A percentile compares a stretch with the other conserved stretches of the same genome.
Evolutionary conservation across 2,113 vertebrate genomes (phyloP).

Genomic region (Eurystomus gularis): DNA sequence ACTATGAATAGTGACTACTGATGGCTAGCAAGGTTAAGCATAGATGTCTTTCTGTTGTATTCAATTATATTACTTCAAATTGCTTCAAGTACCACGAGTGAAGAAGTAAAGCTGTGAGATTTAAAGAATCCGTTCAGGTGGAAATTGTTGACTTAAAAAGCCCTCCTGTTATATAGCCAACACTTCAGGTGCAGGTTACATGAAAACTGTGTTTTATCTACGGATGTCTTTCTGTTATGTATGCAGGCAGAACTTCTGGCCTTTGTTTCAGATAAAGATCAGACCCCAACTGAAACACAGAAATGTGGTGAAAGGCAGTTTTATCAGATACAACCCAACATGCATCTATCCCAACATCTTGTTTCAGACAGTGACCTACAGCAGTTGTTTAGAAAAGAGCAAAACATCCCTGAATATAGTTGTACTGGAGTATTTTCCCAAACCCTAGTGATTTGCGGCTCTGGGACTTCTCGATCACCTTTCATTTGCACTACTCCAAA

Average conservation of each 20-base stretch:
- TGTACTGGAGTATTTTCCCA: background rate
- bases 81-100: conserved; percentile 43
- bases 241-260: background rate
- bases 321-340: background rate
- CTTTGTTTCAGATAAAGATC: background rate
- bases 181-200: background rate
- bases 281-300: background rate
- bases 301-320: background rate
- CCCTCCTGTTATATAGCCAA: background rate
- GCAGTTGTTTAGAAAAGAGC: background rate
- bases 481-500: background rate
- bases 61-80: conserved; percentile 25
- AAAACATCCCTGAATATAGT: background rate
- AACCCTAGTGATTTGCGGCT: background rate
- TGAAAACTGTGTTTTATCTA: background rate
- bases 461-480: background rate
- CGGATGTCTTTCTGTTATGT: background rate
- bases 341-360: background rate
- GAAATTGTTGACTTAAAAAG: conserved; percentile 6
- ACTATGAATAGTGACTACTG: conserved; percentile 4
- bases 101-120: conserved; percentile 20
- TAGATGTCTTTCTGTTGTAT: background rate
- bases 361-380: background rate
- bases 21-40: conserved; percentile 48
- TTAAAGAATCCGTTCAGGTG: background rate